Conservation (phyloP, 2,797 vertebrate genomes). For the Acrossocheilus wenchowensis region DNA sequence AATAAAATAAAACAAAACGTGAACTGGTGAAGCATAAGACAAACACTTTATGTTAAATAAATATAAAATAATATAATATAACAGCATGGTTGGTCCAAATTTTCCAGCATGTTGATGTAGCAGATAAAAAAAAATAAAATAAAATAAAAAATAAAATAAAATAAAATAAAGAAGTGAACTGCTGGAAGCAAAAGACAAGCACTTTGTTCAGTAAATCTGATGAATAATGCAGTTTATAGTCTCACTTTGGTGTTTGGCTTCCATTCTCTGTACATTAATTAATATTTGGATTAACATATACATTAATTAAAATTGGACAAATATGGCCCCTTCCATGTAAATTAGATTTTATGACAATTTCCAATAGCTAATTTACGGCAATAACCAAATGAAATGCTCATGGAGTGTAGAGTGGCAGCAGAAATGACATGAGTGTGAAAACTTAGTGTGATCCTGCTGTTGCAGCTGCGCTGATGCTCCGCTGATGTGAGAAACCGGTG, state of each 20-base stretch:
- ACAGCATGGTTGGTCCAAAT: too few relatives aligned
- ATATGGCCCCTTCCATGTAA: too few relatives aligned
- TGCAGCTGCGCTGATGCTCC: background rate
- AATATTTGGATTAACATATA: background rate
- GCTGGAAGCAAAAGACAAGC: background rate
- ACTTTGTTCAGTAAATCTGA: background rate
- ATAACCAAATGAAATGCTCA: background rate
- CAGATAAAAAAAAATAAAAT: too few relatives aligned
- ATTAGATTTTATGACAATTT: background rate
- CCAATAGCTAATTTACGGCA: background rate
- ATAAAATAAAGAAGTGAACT: background rate
- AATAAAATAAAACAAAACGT: background rate
- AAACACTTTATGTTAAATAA: too few relatives aligned
- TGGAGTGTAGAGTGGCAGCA: background rate
- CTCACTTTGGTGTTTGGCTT: background rate
- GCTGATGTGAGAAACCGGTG: background rate
- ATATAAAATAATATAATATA: too few relatives aligned
- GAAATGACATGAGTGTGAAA: background rate
- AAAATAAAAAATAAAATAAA: too few relatives aligned
- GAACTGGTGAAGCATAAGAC: too few relatives aligned
- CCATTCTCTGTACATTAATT: background rate
- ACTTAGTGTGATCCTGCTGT: background rate
- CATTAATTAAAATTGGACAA: background rate
- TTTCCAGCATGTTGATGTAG: too few relatives aligned
- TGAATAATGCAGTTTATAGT: background rate